Evolutionary conservation across 2,888 invertebrate species (phyloP), one percentile per base, ranked within the genome.

Genomic region (Agonopterix subpropinquella): DNA sequence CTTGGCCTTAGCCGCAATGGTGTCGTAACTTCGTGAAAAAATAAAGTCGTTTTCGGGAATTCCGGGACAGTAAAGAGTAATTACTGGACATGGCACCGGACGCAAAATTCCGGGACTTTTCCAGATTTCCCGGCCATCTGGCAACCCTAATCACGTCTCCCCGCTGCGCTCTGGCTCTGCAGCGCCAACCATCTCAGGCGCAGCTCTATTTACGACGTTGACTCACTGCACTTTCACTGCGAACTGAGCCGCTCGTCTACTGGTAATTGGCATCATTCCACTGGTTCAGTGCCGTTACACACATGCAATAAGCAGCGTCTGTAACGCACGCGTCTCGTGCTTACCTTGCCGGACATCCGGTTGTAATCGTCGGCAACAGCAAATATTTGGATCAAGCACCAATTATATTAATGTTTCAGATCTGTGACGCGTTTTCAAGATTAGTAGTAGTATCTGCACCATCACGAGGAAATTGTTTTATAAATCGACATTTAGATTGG

Each of bases 211-310:
- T 81, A 71, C 64, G 71, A 70, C 66, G 54, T 52, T 47, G 80
- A 83, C 76, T 83, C 82, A 81, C 61, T 79, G 76, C 77, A 80
- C 80, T 84, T 83, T 81, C 81, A 79, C 80, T 79, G 68, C 76
- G 77, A 76, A 79, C 73, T 73, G 67, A 68, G 61, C 62, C 61
- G 65, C 62, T 66, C 64, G 75, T 75, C 75, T 75, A 64, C 65
- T 59, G 68, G 69, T 70, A 69, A 76, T 71, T 69, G 73, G 68
- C 68, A 64, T 62, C 67, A 66, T 62, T 69, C 60, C 61, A 61
- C 66, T 63, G 58, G 61, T 66, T 67, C 59, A 65, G 58, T 5
- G 28, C 28, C 28, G 28, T 65, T 49, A 53, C 59, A 56, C 54
- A 50, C 53, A 44, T 43, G 53, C 48, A 47, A 49, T 41, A 53